Conservation (phyloP, 2,888 invertebrate genomes). For the Trachelus iudaicus region DNA sequence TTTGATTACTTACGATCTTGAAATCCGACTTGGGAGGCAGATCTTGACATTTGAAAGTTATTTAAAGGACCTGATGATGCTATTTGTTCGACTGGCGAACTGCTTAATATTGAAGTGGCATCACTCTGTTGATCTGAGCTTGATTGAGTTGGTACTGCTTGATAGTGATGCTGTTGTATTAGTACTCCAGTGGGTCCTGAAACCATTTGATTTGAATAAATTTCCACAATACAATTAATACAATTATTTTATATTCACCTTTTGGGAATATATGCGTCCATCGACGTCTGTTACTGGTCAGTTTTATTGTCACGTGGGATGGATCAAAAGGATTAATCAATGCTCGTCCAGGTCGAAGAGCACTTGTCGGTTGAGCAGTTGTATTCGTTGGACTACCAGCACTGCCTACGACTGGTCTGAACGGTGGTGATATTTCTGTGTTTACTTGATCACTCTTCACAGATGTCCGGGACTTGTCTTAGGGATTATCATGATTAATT, state of each 20-base stretch:
- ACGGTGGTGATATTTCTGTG: slow-evolving; percentile 68
- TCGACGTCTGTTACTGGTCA: slow-evolving; percentile 92
- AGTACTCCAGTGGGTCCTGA: slow-evolving; percentile 88
- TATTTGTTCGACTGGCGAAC: slow-evolving; percentile 52
- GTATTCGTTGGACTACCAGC: slow-evolving; percentile 69
- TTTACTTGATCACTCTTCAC: slow-evolving; percentile 62
- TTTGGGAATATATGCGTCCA: slow-evolving; percentile 99
- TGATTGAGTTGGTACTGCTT: slow-evolving; percentile 78
- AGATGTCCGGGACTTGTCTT: slow-evolving; percentile 41
- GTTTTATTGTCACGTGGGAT: slow-evolving; percentile 94
- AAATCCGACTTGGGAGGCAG: slow-evolving; percentile 65
- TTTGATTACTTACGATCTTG: slow-evolving; percentile 67
- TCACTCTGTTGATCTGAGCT: slow-evolving; percentile 56
- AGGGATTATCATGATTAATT: slow-evolving; percentile 2
- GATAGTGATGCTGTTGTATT: slow-evolving; percentile 94
- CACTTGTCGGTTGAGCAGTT: slow-evolving; percentile 45
- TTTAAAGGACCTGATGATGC: slow-evolving; percentile 25
- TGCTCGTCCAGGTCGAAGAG: slow-evolving; percentile 80
- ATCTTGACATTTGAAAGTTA: slow-evolving; percentile 49
- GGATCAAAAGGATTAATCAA: slow-evolving; percentile 99
- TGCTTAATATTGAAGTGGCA: slow-evolving; percentile 55
- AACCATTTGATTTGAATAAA: slow-evolving; percentile 6
- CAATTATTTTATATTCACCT: slow-evolving; percentile 66
- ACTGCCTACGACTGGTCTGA: slow-evolving; percentile 70
- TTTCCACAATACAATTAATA: neutral